A percentile compares a stretch with the other conserved stretches of the same genome.
Evolutionary conservation across 1,140 invertebrate genomes (phyloP).

Genomic region (Chymomyza costata): DNA sequence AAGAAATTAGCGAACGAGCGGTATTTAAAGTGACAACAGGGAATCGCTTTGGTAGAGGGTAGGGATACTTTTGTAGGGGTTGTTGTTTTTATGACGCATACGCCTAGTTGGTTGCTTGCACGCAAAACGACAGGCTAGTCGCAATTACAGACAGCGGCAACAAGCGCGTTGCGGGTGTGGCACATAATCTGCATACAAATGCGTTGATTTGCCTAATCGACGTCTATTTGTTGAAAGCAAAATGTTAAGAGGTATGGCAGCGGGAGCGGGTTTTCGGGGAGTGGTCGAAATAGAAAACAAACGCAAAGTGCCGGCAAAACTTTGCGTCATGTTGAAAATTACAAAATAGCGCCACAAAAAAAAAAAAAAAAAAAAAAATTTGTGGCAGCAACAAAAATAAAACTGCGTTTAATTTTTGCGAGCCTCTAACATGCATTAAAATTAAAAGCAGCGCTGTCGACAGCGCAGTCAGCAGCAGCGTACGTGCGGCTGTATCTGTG

Average conservation of each 20-base stretch:
- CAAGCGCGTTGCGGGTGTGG: constrained; percentile 31
- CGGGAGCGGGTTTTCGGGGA: too few species aligned
- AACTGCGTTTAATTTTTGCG: constrained; percentile 64
- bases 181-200: constrained; percentile 72
- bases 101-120: constrained; percentile 47
- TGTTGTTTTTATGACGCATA: constrained; percentile 55
- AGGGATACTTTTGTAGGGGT: constrained; percentile 8
- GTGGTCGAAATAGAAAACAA: constrained; percentile 1
- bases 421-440: constrained; percentile 68
- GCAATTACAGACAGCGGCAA: constrained; percentile 56
- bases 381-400: constrained; percentile 33
- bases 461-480: constrained; percentile 18
- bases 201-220: constrained; percentile 72
- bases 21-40: not conserved
- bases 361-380: too few species aligned
- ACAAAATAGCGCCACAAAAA: constrained; percentile 35
- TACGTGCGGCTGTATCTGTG: constrained; percentile 44
- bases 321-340: constrained; percentile 43
- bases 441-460: constrained; percentile 51
- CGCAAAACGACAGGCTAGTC: too few species aligned
- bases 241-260: too few species aligned
- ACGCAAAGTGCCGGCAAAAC: constrained; percentile 10
- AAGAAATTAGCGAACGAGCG: not conserved
- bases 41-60: too few species aligned
- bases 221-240: constrained; percentile 51